A percentile compares a stretch with the other conserved stretches of the same genome.
Conservation (phyloP, 2,113 vertebrate species). For the Thalassarche chlororhynchos region DNA sequence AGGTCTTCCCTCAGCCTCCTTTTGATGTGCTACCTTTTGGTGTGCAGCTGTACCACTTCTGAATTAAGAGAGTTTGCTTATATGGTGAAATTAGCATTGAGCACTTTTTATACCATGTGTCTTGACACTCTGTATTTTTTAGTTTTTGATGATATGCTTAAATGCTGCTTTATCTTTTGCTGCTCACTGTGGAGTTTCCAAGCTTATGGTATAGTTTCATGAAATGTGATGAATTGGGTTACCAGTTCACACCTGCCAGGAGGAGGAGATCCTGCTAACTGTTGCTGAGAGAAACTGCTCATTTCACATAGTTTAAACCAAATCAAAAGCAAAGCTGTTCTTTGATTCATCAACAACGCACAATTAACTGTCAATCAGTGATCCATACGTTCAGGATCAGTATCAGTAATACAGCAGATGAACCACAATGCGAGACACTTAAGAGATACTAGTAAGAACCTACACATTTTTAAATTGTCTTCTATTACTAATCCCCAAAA, state of each 20-base stretch:
- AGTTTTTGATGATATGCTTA: background rate
- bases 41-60: background rate
- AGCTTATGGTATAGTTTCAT: background rate
- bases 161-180: background rate
- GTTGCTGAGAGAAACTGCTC: background rate
- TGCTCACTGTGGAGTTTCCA: background rate
- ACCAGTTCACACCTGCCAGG: background rate
- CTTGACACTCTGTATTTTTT: background rate
- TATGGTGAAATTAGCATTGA: background rate
- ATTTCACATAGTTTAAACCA: background rate
- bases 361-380: background rate
- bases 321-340: background rate
- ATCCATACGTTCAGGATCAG: background rate
- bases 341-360: background rate
- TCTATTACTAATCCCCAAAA: background rate
- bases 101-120: background rate
- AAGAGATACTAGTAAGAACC: background rate
- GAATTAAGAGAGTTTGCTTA: background rate
- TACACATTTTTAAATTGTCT: background rate
- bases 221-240: background rate
- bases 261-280: background rate
- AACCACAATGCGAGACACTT: background rate
- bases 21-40: background rate
- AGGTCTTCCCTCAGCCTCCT: too few relatives aligned
- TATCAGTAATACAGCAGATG: background rate